phyloP scores from a whole-genome alignment of 2,888 invertebrate species.

The Athalia cordata region DNA sequence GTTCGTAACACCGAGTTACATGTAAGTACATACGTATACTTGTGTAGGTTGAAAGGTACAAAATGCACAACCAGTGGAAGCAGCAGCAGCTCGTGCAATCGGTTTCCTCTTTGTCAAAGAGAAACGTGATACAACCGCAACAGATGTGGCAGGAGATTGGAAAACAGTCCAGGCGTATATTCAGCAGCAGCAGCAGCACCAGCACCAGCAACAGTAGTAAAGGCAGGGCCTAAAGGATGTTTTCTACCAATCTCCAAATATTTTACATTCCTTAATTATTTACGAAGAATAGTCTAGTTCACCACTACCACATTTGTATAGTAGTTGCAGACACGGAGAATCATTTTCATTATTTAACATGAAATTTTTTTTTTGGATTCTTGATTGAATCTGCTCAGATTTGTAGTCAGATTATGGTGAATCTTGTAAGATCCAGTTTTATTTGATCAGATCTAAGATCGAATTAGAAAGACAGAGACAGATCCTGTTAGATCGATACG shows the following conservation, averaged over 20 bases:
- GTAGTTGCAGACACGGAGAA: not conserved
- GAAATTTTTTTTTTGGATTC: not conserved
- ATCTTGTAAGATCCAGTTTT: too few species aligned
- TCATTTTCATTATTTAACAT: conserved; percentile 32
- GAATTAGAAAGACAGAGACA: too few species aligned
- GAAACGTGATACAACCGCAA: not conserved
- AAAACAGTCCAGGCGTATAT: conserved; percentile 5
- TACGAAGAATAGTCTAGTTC: conserved; percentile 20
- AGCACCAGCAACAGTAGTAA: too few species aligned
- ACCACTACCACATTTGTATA: not conserved
- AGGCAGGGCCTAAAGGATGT: not conserved
- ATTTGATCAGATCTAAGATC: too few species aligned
- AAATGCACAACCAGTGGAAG: not conserved
- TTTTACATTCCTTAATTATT: conserved; percentile 21
- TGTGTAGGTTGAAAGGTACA: not conserved
- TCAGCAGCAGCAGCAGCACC: not conserved
- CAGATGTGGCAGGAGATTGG: conserved; percentile 24
- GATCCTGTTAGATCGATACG: too few species aligned
- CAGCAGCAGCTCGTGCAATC: not conserved
- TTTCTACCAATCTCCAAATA: not conserved
- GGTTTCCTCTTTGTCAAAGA: conserved; percentile 6
- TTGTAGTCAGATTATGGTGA: too few species aligned
- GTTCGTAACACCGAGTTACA: not conserved
- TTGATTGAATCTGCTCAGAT: too few species aligned
- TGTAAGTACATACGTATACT: not conserved